Conservation (phyloP, 2,888 invertebrate genomes). For the Hanleya hanleyi region DNA sequence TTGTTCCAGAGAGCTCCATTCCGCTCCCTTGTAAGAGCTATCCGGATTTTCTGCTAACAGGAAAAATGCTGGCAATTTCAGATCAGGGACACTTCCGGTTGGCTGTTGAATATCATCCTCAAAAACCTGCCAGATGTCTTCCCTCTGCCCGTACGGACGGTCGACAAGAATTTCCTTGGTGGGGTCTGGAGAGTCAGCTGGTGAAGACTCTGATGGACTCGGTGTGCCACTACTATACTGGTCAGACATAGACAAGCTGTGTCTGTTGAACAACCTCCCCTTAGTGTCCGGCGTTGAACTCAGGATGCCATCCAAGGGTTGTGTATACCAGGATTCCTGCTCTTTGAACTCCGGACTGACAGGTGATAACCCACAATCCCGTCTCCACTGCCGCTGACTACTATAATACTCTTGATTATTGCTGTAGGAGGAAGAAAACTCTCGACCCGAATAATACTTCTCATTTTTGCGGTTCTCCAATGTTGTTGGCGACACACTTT, state of each 20-base stretch:
- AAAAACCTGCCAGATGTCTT: background rate
- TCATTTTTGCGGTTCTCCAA: background rate
- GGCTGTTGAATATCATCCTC: background rate
- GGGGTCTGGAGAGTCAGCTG: background rate
- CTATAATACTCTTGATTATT: background rate
- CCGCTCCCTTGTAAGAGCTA: no score
- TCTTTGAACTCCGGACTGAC: slow-evolving; percentile 56
- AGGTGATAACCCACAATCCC: background rate
- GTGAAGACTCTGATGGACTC: background rate
- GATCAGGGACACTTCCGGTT: background rate
- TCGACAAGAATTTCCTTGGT: background rate
- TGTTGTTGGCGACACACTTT: background rate
- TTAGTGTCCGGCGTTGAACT: slow-evolving; percentile 41
- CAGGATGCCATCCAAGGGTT: slow-evolving; percentile 52
- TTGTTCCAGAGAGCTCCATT: background rate
- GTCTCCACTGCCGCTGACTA: background rate
- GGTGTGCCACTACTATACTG: background rate
- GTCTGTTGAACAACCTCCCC: slow-evolving; percentile 53
- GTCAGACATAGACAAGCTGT: slow-evolving; percentile 31
- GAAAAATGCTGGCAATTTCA: background rate
- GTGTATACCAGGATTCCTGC: slow-evolving; percentile 61
- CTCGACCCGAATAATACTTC: background rate
- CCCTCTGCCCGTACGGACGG: no score
- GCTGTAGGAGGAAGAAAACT: background rate
- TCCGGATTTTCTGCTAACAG: no score